A percentile compares a stretch with the other conserved stretches of the same genome.
Conservation (phyloP, 2,797 vertebrate species). For the Peromyscus eremicus region DNA sequence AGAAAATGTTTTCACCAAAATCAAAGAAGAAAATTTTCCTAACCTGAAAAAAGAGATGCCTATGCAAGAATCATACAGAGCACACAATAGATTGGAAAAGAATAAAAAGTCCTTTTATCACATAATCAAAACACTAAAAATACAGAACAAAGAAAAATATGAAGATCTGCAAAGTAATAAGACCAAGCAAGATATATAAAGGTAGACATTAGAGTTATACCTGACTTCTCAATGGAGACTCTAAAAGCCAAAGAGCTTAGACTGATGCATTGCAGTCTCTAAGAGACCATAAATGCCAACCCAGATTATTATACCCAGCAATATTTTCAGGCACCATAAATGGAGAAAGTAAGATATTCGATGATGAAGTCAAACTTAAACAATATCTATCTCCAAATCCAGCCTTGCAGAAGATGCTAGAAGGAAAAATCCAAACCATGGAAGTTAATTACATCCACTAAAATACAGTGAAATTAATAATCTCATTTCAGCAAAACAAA, state of each 20-base stretch:
- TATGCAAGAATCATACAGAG: neutral
- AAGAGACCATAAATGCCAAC: neutral
- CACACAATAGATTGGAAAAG: neutral
- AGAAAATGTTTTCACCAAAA: neutral
- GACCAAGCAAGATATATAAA: neutral
- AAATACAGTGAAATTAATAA: too few relatives aligned
- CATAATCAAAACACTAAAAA: neutral
- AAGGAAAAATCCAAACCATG: too few relatives aligned
- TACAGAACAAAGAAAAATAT: neutral
- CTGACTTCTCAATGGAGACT: neutral
- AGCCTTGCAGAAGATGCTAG: neutral
- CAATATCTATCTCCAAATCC: neutral
- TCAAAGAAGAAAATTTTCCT: neutral
- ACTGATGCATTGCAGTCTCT: too few relatives aligned
- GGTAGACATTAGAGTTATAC: neutral
- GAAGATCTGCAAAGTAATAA: neutral
- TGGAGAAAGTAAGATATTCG: neutral
- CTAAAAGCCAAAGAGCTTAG: neutral
- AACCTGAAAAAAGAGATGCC: neutral
- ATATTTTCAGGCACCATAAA: neutral
- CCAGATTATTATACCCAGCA: neutral
- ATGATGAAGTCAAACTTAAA: neutral
- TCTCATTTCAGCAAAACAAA: too few relatives aligned
- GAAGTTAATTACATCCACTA: too few relatives aligned
- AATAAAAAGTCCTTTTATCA: neutral